phyloP scores from a whole-genome alignment of 30 jellyfish, hydroid and myxozoan species.

The Aurelia sp. region DNA sequence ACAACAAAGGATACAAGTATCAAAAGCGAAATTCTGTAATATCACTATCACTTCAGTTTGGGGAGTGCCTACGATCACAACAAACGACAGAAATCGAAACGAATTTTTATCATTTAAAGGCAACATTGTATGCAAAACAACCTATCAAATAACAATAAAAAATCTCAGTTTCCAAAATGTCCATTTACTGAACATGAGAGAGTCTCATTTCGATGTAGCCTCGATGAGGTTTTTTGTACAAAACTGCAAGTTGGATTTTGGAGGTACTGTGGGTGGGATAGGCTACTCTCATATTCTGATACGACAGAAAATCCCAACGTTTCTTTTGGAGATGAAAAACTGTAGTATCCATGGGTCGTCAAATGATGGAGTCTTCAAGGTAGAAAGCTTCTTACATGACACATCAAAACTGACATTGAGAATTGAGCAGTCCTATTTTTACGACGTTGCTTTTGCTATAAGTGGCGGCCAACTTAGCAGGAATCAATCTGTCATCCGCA shows the following conservation, averaged over 20 bases:
- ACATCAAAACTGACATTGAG: not conserved
- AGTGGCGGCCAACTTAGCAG: not conserved
- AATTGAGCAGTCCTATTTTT: not conserved
- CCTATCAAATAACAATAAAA: not conserved
- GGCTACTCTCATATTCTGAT: not conserved
- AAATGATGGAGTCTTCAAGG: not conserved
- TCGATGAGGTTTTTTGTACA: not conserved
- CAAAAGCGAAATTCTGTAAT: slow-evolving; percentile 1
- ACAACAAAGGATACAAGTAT: not conserved
- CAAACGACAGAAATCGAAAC: not conserved
- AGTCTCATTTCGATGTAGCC: not conserved
- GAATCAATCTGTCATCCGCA: not conserved
- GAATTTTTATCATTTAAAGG: not conserved
- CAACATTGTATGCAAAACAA: not conserved
- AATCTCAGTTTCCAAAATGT: not conserved
- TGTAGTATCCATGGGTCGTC: not conserved
- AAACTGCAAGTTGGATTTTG: not conserved
- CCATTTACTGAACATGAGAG: not conserved
- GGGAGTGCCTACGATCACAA: not conserved
- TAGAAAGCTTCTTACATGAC: not conserved
- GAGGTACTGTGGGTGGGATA: not conserved
- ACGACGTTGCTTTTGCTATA: not conserved
- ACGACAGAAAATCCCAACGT: not conserved
- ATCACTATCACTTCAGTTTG: not conserved
- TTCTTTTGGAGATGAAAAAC: not conserved